Percentiles rank a stretch among this genome's conserved stretches.
These are phyloP conservation scores for Sicus ferrugineus DNA, from an alignment of 2,888 invertebrate species.

Conservation along the genomic window DNA sequence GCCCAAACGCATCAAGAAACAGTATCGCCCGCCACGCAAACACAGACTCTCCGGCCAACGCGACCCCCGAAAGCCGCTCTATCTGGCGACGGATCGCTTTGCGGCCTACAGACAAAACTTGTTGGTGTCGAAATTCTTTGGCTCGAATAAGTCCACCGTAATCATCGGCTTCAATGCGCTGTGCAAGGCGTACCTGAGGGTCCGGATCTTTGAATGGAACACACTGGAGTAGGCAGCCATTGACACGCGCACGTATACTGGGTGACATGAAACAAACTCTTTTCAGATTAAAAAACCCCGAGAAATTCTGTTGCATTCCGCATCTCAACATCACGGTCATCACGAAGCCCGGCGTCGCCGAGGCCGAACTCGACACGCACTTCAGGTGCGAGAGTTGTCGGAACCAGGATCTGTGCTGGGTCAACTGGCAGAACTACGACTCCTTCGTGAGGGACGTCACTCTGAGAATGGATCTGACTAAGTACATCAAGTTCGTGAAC, in stretches of 20 bases:
- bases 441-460: constrained; percentile 48
- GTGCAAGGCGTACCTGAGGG: constrained; percentile 51
- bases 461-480: constrained; percentile 51
- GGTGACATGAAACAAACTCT: background rate
- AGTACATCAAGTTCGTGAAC: constrained; percentile 50
- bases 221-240: constrained; percentile 44
- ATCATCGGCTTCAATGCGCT: constrained; percentile 52
- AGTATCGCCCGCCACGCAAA: background rate
- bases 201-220: constrained; percentile 53
- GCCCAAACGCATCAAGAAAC: constrained; percentile 46
- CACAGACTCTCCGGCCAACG: no score
- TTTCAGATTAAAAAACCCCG: constrained; percentile 36
- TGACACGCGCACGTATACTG: background rate
- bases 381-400: constrained; percentile 45
- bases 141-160: constrained; percentile 44
- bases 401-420: constrained; percentile 42
- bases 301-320: constrained; percentile 47
- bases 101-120: constrained; percentile 48
- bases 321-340: constrained; percentile 50
- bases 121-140: constrained; percentile 42
- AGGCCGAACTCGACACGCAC: constrained; percentile 49
- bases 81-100: constrained; percentile 41
- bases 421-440: constrained; percentile 42
- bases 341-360: constrained; percentile 46
- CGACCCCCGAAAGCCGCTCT: background rate